These are phyloP conservation scores for Brachyopa scutellaris DNA, from an alignment of 2,888 invertebrate genomes.

Conservation along the genomic window DNA sequence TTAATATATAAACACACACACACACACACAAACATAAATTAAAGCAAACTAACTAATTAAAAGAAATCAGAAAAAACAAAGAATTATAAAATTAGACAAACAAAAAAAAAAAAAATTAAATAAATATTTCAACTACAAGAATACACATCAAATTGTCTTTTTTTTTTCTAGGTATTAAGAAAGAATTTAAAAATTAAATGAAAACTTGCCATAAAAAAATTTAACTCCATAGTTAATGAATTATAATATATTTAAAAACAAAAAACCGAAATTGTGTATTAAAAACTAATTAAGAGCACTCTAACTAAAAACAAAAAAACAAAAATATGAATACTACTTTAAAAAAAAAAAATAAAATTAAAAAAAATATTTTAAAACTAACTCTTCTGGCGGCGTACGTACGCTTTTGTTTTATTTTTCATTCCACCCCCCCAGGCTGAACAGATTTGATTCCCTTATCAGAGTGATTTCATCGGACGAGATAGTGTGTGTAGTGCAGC, in stretches of 20 bases:
- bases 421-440: neutral
- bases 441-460: conserved; percentile 21
- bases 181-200: neutral
- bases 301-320: conserved; percentile 26
- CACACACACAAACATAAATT: too few species aligned
- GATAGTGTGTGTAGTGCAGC: conserved; percentile 5
- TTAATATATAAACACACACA: conserved; percentile 2
- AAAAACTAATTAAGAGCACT: conserved; percentile 42
- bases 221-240: conserved; percentile 51
- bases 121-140: conserved; percentile 12
- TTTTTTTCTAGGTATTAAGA: conserved; percentile 31
- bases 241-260: conserved; percentile 18
- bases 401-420: neutral
- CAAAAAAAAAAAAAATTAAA: conserved; percentile 13
- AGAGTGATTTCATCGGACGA: conserved; percentile 22
- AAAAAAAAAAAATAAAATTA: conserved; percentile 23
- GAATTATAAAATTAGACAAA: conserved; percentile 7
- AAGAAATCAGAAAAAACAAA: neutral
- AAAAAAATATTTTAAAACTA: conserved; percentile 54
- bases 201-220: conserved; percentile 42
- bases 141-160: conserved; percentile 45
- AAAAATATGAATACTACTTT: conserved; percentile 25
- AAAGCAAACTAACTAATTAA: conserved; percentile 29
- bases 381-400: neutral
- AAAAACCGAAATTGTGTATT: conserved; percentile 21